Conservation (phyloP, 2,797 vertebrate genomes). For the Monodelphis domestica region DNA sequence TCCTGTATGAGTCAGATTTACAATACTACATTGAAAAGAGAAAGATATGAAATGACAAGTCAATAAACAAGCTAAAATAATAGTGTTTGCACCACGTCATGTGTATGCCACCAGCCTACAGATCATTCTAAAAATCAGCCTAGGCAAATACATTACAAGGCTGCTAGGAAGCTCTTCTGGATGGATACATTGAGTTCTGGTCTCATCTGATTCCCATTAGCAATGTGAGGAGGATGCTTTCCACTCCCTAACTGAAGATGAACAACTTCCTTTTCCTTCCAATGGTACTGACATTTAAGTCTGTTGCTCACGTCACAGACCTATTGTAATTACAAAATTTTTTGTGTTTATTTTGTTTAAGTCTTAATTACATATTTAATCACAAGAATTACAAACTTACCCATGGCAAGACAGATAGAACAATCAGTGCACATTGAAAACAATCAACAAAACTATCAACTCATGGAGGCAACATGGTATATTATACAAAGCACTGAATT, state of each 20-base stretch:
- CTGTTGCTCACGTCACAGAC: background rate
- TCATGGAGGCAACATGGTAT: background rate
- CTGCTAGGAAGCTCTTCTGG: slow-evolving; percentile 44
- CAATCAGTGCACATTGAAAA: background rate
- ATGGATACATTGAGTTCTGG: slow-evolving; percentile 33
- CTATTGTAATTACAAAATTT: slow-evolving; percentile 59
- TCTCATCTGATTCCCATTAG: slow-evolving; percentile 15
- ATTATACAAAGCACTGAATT: background rate
- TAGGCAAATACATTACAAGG: slow-evolving; percentile 61
- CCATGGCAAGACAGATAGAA: background rate
- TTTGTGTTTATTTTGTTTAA: slow-evolving; percentile 58
- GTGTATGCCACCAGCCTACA: slow-evolving; percentile 32
- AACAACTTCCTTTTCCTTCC: slow-evolving; percentile 35
- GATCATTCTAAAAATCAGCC: slow-evolving; percentile 61
- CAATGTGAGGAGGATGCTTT: slow-evolving; percentile 1
- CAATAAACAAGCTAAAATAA: slow-evolving; percentile 79
- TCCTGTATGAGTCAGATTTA: slow-evolving; percentile 69
- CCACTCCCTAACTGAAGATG: slow-evolving; percentile 13
- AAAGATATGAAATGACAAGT: slow-evolving; percentile 21
- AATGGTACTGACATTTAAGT: slow-evolving; percentile 33
- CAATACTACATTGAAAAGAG: background rate
- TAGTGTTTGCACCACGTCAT: slow-evolving; percentile 52
- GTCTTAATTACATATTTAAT: slow-evolving; percentile 76
- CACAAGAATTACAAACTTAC: slow-evolving; percentile 52
- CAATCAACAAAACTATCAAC: background rate